phyloP scores from a whole-genome alignment of 1,140 invertebrate genomes.

The Penaeus indicus region DNA sequence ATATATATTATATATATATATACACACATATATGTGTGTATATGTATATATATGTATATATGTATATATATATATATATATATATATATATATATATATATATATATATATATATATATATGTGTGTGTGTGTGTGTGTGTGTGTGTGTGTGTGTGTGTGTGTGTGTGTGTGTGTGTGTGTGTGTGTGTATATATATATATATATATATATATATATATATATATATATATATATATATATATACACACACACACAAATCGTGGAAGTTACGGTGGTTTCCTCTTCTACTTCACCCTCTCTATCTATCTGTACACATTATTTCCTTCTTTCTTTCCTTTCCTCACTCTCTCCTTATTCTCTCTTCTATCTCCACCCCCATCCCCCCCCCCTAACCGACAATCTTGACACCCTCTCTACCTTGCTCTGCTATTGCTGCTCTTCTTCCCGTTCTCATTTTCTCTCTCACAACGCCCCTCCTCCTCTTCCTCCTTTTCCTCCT shows the following conservation, averaged over 20 bases:
- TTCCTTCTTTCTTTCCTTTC: no score
- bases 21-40: neutral
- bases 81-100: neutral
- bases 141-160: neutral
- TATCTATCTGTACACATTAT: no score
- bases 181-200: constrained; percentile 21
- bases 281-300: no score
- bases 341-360: no score
- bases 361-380: no score
- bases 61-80: constrained; percentile 11
- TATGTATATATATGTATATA: neutral
- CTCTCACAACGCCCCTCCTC: no score
- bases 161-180: constrained; percentile 19
- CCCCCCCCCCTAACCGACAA: no score
- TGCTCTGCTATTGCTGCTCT: no score
- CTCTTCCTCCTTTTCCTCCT: no score
- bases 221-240: neutral
- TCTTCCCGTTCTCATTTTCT: no score
- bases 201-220: constrained; percentile 34
- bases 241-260: neutral
- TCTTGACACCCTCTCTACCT: no score
- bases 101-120: constrained; percentile 2
- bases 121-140: neutral
- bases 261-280: neutral
- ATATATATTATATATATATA: neutral